Evolutionary conservation across 1,140 invertebrate genomes (phyloP), one percentile per base, ranked within the genome.

Genomic region (Bombus breviceps): DNA sequence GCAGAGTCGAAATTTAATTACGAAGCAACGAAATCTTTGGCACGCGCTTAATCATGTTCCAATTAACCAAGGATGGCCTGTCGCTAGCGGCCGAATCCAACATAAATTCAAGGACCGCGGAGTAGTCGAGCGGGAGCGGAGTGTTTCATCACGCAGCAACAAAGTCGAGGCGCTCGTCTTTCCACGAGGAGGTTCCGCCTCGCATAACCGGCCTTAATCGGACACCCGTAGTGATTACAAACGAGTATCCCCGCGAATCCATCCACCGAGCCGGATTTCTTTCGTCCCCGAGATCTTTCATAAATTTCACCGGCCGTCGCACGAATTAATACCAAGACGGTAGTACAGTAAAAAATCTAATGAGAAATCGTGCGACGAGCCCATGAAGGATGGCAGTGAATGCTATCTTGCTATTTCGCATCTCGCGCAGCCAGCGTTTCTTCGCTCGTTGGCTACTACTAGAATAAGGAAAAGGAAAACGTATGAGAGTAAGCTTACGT

Each of bases 311-410:
- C 68, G 43, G 43, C 57, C 69, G 81, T 84, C 82, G 81, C 68
- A 87, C 86, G 86, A 87, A 87, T 87, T 87, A 87, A 87, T 87
- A 83, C 86, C 73, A 22, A 39, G 68, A 34, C 39, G 59, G 43
- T 59, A 66, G 68, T 37, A 41, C 86, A 62, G 47, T 84, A 82
- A 91, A 89, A 91, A 91, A 90, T 91, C 85, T 86, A 87, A 91
- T 90, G 90, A 90, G 88, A 87, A 89, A 90, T 90, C 81, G 84
- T 74, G 81, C 86, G 88, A 79, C 80, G 69, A 53, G 83, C 34
- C n/a, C n/a, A 83, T 88, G 88, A 89, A 86, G 75, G 77, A 89
- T 88, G 76, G 77, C 77, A 8, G n/a, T 22, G 80, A 77, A 81
- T 43, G 73, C 77, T 86, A 85, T 83, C 83, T 73, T 39, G 79